Evolutionary conservation across 1,140 invertebrate genomes (phyloP).

Genomic region (Rhagoletis zephyria): DNA sequence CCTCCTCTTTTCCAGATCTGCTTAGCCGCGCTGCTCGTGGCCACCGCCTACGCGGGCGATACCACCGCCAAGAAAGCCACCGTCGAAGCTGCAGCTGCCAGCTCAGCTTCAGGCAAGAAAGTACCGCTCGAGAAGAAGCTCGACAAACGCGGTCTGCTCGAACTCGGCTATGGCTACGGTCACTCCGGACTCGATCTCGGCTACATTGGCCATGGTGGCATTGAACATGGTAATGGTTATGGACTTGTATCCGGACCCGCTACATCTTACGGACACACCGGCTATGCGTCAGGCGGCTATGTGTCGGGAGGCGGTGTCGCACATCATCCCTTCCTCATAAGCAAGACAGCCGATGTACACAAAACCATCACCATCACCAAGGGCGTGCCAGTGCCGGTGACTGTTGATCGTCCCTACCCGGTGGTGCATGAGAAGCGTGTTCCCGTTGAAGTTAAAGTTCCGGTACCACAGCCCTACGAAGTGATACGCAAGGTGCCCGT

Average conservation of each 20-base stretch:
- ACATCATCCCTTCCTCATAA: conserved; percentile 70
- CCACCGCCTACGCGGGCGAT: conserved; percentile 77
- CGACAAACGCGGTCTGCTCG: conserved; percentile 78
- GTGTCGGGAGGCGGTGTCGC: conserved; percentile 59
- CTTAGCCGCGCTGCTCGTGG: conserved; percentile 81
- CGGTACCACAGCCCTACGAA: conserved; percentile 79
- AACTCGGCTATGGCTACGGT: conserved; percentile 77
- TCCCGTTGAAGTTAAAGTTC: conserved; percentile 78
- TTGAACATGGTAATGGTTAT: conserved; percentile 75
- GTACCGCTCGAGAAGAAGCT: conserved; percentile 76
- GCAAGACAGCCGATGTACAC: conserved; percentile 77
- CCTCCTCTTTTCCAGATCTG: conserved; percentile 76
- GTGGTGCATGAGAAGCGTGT: conserved; percentile 79
- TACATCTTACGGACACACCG: conserved; percentile 61
- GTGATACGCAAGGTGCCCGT: conserved; percentile 80
- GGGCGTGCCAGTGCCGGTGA: conserved; percentile 78
- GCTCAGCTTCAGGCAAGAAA: conserved; percentile 76
- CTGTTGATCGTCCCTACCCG: conserved; percentile 78
- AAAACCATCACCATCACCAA: conserved; percentile 84
- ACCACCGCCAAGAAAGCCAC: conserved; percentile 71
- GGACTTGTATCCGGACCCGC: conserved; percentile 62
- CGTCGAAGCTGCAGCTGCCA: conserved; percentile 51
- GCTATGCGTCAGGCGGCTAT: conserved; percentile 61
- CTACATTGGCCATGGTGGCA: conserved; percentile 78
- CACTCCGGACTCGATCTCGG: conserved; percentile 77